These are phyloP conservation scores for Drosophila jambulina DNA, from an alignment of 1,140 invertebrate genomes.

Conservation along the genomic window DNA sequence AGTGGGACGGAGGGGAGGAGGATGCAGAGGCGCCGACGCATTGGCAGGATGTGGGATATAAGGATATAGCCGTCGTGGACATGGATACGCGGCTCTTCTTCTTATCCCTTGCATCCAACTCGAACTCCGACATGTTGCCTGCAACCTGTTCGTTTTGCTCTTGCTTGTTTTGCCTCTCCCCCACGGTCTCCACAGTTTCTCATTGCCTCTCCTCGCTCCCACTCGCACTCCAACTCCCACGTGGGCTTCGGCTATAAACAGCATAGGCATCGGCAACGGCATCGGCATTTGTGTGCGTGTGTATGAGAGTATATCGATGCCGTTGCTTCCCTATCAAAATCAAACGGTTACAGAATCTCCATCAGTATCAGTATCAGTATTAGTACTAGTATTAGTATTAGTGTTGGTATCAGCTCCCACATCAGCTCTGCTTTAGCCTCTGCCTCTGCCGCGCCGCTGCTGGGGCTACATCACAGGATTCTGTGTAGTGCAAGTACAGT, in stretches of 20 bases:
- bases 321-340: slow-evolving; percentile 33
- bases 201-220: no score
- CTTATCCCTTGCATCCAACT: slow-evolving; percentile 67
- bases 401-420: slow-evolving; percentile 7
- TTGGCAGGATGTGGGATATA: slow-evolving; percentile 23
- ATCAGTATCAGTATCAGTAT: slow-evolving; percentile 27
- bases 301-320: slow-evolving; percentile 20
- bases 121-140: slow-evolving; percentile 38
- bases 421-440: slow-evolving; percentile 14
- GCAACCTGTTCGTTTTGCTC: slow-evolving; percentile 58
- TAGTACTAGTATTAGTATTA: slow-evolving; percentile 1
- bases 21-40: slow-evolving; percentile 65
- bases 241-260: slow-evolving; percentile 58
- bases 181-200: neutral
- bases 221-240: slow-evolving; percentile 4
- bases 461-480: neutral
- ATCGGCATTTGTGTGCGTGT: slow-evolving; percentile 32
- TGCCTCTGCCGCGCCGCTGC: neutral
- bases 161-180: neutral
- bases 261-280: slow-evolving; percentile 42
- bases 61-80: slow-evolving; percentile 29
- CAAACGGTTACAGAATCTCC: slow-evolving; percentile 35
- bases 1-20: slow-evolving; percentile 16
- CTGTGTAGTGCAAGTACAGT: slow-evolving; percentile 9
- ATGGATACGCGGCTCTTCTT: slow-evolving; percentile 30